These are phyloP conservation scores for Bimastos eiseni DNA, from an alignment of 2,888 invertebrate genomes.

Conservation along the genomic window DNA sequence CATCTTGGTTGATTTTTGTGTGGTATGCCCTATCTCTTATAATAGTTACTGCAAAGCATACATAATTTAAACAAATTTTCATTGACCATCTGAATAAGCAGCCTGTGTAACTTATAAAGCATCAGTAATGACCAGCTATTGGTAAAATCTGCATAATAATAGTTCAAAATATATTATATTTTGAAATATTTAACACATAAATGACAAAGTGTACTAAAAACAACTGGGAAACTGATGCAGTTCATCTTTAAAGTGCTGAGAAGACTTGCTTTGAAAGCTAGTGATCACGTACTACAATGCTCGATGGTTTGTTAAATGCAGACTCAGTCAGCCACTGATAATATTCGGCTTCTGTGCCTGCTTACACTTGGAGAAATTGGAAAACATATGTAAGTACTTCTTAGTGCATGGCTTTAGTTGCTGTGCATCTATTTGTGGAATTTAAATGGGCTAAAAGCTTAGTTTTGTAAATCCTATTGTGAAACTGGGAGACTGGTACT, in stretches of 20 bases:
- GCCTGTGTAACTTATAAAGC: not conserved
- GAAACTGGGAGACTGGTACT: not conserved
- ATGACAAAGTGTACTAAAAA: too few species aligned
- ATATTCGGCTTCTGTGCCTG: constrained; percentile 85
- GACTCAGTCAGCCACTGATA: constrained; percentile 58
- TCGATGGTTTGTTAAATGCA: constrained; percentile 41
- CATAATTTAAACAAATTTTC: not conserved
- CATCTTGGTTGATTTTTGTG: not conserved
- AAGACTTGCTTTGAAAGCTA: not conserved
- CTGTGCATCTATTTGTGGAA: not conserved
- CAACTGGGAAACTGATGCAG: too few species aligned
- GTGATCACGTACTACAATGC: not conserved
- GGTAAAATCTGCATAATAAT: too few species aligned
- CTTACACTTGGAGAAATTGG: constrained; percentile 97
- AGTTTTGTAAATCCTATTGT: not conserved
- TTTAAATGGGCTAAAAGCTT: not conserved
- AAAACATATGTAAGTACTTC: constrained; percentile 78
- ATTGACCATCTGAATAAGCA: not conserved
- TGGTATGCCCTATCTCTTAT: not conserved
- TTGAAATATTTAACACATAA: too few species aligned
- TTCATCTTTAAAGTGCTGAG: not conserved
- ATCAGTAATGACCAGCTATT: not conserved
- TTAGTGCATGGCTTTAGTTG: not conserved
- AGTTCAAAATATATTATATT: too few species aligned
- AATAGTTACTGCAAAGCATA: not conserved